phyloP scores from a whole-genome alignment of 2,797 vertebrate species.

The Crocidura indochinensis region DNA sequence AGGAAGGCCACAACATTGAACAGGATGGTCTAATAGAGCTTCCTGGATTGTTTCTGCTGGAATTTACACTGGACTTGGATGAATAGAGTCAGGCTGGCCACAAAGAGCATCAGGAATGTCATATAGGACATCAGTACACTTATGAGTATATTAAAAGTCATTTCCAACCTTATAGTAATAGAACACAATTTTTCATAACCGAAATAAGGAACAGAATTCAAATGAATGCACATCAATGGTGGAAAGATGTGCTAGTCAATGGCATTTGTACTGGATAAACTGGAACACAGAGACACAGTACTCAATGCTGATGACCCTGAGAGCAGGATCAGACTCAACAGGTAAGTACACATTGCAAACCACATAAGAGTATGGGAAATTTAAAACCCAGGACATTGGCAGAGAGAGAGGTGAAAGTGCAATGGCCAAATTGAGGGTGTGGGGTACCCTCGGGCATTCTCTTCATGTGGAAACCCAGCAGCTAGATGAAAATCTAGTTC shows the following conservation, averaged over 20 bases:
- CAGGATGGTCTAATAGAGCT: slow-evolving; percentile 62
- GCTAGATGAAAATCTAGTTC: slow-evolving; percentile 58
- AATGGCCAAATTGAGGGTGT: slow-evolving; percentile 7
- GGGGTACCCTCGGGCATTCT: slow-evolving; percentile 56
- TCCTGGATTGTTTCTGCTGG: neutral
- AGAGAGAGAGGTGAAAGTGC: slow-evolving; percentile 71
- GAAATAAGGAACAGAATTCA: slow-evolving; percentile 60
- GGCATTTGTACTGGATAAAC: neutral
- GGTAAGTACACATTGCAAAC: slow-evolving; percentile 29
- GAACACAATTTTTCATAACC: too few relatives aligned
- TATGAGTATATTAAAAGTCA: too few relatives aligned
- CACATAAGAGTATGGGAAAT: too few relatives aligned
- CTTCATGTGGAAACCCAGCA: neutral
- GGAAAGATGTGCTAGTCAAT: neutral
- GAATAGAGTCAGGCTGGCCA: too few relatives aligned
- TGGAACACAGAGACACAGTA: slow-evolving; percentile 56
- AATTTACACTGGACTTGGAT: neutral
- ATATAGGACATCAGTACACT: too few relatives aligned
- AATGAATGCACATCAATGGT: slow-evolving; percentile 59
- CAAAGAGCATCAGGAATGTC: too few relatives aligned
- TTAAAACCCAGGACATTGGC: too few relatives aligned
- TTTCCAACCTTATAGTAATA: too few relatives aligned
- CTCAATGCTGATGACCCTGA: slow-evolving; percentile 51
- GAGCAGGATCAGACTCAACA: neutral
- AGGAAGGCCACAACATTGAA: slow-evolving; percentile 56